These are phyloP conservation scores for Phylloscopus trochilus DNA, from an alignment of 2,113 vertebrate species.

Conservation along the genomic window DNA sequence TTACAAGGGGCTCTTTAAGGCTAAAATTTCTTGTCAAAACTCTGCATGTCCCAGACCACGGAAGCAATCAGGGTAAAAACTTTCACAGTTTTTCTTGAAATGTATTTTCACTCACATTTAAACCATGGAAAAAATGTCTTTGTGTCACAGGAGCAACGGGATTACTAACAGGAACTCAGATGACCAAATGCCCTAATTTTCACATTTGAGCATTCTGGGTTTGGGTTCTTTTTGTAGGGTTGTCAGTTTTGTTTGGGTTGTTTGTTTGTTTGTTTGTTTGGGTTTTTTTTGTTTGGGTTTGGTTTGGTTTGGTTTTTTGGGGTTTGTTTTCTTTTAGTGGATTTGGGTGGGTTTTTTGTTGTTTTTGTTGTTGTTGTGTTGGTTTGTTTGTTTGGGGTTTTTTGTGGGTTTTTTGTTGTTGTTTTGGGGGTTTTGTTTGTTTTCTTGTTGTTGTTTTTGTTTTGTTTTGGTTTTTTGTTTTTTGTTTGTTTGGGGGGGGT, in stretches of 20 bases:
- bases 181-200: background rate
- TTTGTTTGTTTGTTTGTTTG: no score
- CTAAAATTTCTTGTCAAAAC: background rate
- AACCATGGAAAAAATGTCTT: background rate
- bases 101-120: background rate
- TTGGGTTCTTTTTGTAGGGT: background rate
- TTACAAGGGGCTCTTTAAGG: background rate
- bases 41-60: background rate
- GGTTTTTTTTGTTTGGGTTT: no score
- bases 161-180: background rate
- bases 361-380: no score
- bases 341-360: no score
- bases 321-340: no score
- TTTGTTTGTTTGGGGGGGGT: no score
- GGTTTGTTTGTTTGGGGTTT: no score
- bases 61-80: background rate
- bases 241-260: accelerated
- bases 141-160: background rate
- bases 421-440: no score
- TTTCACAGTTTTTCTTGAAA: background rate
- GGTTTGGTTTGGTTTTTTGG: no score
- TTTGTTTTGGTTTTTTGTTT: no score
- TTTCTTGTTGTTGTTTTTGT: no score
- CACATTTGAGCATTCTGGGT: background rate
- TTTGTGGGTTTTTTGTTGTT: no score